phyloP scores from a whole-genome alignment of 2,888 invertebrate genomes.

The Rhaphigaster nebulosa region DNA sequence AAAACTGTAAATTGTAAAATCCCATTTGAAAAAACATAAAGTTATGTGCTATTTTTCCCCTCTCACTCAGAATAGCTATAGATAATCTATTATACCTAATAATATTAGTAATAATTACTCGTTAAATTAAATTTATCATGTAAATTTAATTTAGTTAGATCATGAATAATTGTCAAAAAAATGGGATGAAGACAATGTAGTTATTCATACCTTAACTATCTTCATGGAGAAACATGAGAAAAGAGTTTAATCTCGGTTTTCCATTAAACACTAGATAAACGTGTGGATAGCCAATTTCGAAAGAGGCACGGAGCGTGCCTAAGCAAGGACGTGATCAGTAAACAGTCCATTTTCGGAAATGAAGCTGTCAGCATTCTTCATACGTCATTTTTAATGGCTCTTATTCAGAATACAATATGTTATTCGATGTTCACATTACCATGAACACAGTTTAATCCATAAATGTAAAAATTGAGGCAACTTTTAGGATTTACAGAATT shows the following conservation, averaged over 20 bases:
- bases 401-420: neutral
- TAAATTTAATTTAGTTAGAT: too few species aligned
- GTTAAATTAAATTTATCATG: too few species aligned
- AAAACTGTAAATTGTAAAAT: too few species aligned
- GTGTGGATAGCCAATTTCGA: constrained; percentile 37
- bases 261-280: constrained; percentile 45
- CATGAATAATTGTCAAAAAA: neutral
- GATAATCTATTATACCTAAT: too few species aligned
- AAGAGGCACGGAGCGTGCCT: constrained; percentile 26
- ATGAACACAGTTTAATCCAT: neutral
- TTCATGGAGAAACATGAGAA: neutral
- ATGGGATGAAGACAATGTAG: neutral
- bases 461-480: neutral
- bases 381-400: neutral
- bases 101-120: too few species aligned
- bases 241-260: constrained; percentile 21
- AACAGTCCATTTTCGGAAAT: constrained; percentile 37
- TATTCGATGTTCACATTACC: neutral
- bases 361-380: constrained; percentile 31
- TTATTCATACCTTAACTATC: neutral
- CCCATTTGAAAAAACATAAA: too few species aligned
- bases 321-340: constrained; percentile 36
- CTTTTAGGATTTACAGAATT: neutral
- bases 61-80: too few species aligned
- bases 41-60: too few species aligned